These are phyloP conservation scores for Lasius platythorax DNA, from an alignment of 2,888 invertebrate species.

Conservation along the genomic window DNA sequence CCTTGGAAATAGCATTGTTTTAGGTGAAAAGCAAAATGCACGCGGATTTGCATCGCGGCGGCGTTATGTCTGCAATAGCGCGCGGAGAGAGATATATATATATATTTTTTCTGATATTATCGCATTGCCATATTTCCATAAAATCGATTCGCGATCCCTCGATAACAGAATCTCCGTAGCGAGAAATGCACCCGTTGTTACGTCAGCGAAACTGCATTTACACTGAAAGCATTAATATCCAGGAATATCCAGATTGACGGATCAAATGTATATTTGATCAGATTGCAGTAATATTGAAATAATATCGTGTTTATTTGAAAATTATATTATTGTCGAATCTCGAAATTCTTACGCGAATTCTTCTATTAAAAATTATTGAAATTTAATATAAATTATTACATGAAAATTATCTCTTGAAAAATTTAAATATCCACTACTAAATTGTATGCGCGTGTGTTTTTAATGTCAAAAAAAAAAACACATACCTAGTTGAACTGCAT, in stretches of 20 bases:
- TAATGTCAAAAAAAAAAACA: background rate
- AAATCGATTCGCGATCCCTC: slow-evolving; percentile 34
- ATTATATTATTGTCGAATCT: background rate
- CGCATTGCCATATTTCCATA: slow-evolving; percentile 30
- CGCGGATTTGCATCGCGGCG: slow-evolving; percentile 24
- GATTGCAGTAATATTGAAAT: background rate
- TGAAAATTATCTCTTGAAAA: background rate
- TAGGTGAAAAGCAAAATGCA: slow-evolving; percentile 25
- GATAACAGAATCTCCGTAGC: slow-evolving; percentile 4
- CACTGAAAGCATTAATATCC: background rate
- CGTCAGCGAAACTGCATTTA: background rate
- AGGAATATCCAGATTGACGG: background rate
- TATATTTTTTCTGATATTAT: slow-evolving; percentile 24
- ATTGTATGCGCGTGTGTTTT: background rate
- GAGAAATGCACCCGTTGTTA: background rate
- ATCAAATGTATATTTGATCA: background rate
- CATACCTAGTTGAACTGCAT: background rate
- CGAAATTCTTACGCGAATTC: background rate
- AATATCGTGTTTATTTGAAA: background rate
- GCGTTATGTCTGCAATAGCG: slow-evolving; percentile 11
- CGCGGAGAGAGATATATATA: background rate
- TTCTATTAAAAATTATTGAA: background rate
- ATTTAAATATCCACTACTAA: background rate
- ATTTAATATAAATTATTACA: background rate
- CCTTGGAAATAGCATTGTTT: slow-evolving; percentile 29